Evolutionary conservation across 2,888 invertebrate species (phyloP), one percentile per base, ranked within the genome.

Genomic region (Resseliella maxima): DNA sequence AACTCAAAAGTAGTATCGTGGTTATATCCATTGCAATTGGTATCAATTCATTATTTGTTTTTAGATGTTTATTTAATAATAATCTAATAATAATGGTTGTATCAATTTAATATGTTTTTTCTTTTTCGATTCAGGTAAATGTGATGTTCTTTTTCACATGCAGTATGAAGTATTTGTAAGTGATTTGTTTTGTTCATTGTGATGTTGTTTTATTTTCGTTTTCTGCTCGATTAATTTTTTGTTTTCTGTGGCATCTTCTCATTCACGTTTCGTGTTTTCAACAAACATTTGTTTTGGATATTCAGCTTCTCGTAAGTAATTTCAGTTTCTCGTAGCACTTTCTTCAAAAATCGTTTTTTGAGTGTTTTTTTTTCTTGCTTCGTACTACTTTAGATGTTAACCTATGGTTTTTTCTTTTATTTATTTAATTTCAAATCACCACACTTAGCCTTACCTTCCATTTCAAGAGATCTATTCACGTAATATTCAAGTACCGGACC

Each of bases 51-150:
- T 59, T 72, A 72, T 72, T 72, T 72, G 35, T 72, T 72, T 72
- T 72, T 35, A 27, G 72, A 72, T 72, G 31, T 72, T 72, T 72
- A 72, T 72, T 72, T 72, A 72, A 72, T 72, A 72, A 72, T 72
- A 35, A 72, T 72, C 72, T 72, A 72, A 72, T 72, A 72, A 72
- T 72, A 72, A 72, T 72, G 72, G 35, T 72, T 72, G 72, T 15
- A 72, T 72, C 31, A 72, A 72, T 15, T 27, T 35, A 35, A 31
- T 72, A 35, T 31, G 72, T 72, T 72, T 72, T 72, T 72, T n/a
- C n/a, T n/a, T n/a, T n/a, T 50, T 21, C 72, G 72, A 72, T 72
- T 35, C 72, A 72, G 72, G 72, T 72, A 72, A 31, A 72, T 72
- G 31, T 72, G 72, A 72, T 72, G 72, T 18, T 72, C 72, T 31